A percentile compares a stretch with the other conserved stretches of the same genome.
phyloP scores from a whole-genome alignment of 2,888 invertebrate species.

The Amaurobius ferox region DNA sequence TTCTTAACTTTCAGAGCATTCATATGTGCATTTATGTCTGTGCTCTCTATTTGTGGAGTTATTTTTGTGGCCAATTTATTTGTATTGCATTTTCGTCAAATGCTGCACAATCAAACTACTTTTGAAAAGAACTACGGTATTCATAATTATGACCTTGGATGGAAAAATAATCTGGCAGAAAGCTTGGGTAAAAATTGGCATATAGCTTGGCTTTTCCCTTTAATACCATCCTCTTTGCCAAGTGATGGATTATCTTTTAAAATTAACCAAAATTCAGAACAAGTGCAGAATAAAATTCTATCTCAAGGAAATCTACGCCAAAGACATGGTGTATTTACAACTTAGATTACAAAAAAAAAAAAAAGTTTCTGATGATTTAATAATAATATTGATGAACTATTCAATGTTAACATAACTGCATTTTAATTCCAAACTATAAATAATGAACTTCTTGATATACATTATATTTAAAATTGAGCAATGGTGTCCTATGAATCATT shows the following conservation, averaged over 20 bases:
- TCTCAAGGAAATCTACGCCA: conserved; percentile 28
- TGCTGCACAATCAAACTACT: conserved; percentile 77
- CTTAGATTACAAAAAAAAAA: too few species aligned
- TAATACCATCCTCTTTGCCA: conserved; percentile 85
- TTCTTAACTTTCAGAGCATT: conserved; percentile 73
- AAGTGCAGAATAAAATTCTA: background rate
- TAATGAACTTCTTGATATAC: too few species aligned
- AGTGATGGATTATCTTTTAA: conserved; percentile 83
- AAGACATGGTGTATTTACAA: background rate
- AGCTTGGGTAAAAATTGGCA: conserved; percentile 89
- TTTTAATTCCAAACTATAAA: too few species aligned
- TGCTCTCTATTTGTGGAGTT: conserved; percentile 76
- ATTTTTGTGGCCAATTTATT: conserved; percentile 75
- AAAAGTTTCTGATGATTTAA: too few species aligned
- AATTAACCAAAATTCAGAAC: conserved; percentile 1
- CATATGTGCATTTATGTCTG: conserved; percentile 75
- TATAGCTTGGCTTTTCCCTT: conserved; percentile 87
- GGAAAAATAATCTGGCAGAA: conserved; percentile 84
- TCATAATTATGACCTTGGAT: conserved; percentile 84
- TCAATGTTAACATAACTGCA: too few species aligned
- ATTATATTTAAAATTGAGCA: too few species aligned
- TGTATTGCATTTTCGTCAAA: conserved; percentile 75
- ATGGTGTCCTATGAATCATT: too few species aligned
- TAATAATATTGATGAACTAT: too few species aligned
- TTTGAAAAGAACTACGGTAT: conserved; percentile 78